These are phyloP conservation scores for Nasonovia ribisnigri DNA, from an alignment of 2,888 invertebrate species.

Conservation along the genomic window DNA sequence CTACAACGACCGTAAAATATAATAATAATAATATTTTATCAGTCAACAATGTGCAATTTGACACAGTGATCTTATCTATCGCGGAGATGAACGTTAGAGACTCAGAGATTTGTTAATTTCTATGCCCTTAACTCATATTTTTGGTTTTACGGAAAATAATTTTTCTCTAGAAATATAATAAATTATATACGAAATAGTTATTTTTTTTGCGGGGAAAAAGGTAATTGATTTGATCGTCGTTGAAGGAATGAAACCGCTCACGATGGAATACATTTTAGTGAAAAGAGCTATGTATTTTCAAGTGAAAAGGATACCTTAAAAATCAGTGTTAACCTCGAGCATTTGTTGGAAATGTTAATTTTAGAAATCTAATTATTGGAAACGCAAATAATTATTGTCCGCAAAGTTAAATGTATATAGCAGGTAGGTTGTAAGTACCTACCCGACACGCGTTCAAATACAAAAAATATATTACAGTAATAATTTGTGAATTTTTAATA, in stretches of 20 bases:
- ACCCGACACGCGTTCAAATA: not conserved
- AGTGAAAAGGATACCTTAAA: constrained; percentile 48
- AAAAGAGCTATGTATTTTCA: not conserved
- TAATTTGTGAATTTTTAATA: not conserved
- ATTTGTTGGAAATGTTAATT: constrained; percentile 15
- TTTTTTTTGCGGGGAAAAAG: not conserved
- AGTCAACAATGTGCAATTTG: not conserved
- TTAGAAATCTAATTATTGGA: constrained; percentile 54
- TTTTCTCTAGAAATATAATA: not conserved
- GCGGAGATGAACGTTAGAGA: not conserved
- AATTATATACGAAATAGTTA: not conserved
- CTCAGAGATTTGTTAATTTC: not conserved
- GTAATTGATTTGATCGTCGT: not conserved
- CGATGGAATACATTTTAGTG: not conserved
- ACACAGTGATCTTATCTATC: not conserved
- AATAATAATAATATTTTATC: not conserved
- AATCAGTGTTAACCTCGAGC: constrained; percentile 25
- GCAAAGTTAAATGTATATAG: not conserved
- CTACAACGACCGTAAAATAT: not conserved
- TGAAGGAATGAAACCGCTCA: not conserved
- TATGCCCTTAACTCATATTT: not conserved
- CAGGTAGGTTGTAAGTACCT: not conserved
- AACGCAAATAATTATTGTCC: not conserved
- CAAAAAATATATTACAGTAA: not conserved
- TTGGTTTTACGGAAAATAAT: not conserved